Conservation (phyloP, 2,797 vertebrate species). For the Leptodactylus fallax region DNA sequence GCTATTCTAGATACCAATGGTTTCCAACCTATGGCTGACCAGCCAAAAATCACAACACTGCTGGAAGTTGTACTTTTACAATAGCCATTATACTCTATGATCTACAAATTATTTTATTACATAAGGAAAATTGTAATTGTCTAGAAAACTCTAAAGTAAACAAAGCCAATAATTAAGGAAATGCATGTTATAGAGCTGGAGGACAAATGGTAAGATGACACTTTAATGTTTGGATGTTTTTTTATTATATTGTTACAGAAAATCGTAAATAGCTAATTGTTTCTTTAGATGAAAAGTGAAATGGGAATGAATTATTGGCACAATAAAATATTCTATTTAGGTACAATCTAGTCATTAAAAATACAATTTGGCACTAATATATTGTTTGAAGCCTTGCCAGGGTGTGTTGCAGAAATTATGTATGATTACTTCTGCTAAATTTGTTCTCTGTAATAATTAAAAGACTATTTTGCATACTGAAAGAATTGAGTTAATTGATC, state of each 20-base stretch:
- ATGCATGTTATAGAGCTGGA: conserved; percentile 4
- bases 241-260: conserved; percentile 42
- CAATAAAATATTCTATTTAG: conserved; percentile 55
- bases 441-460: conserved; percentile 64
- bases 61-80: not conserved
- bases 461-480: conserved; percentile 63
- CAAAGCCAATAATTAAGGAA: conserved; percentile 25
- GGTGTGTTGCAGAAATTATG: conserved; percentile 63
- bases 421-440: conserved; percentile 65
- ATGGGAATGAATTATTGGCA: conserved; percentile 50
- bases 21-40: too few species aligned
- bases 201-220: conserved; percentile 35
- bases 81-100: not conserved
- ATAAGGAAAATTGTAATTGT: not conserved
- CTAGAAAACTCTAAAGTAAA: not conserved
- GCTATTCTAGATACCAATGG: too few species aligned
- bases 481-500: conserved; percentile 65
- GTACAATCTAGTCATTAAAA: conserved; percentile 60
- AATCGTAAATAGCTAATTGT: conserved; percentile 58
- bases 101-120: not conserved
- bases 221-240: conserved; percentile 24
- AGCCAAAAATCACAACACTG: too few species aligned
- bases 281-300: conserved; percentile 50
- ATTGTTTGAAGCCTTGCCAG: conserved; percentile 64
- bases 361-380: conserved; percentile 64